Evolutionary conservation across 2,113 vertebrate genomes (phyloP), one percentile per base, ranked within the genome.

Genomic region (Notiomystis cincta): DNA sequence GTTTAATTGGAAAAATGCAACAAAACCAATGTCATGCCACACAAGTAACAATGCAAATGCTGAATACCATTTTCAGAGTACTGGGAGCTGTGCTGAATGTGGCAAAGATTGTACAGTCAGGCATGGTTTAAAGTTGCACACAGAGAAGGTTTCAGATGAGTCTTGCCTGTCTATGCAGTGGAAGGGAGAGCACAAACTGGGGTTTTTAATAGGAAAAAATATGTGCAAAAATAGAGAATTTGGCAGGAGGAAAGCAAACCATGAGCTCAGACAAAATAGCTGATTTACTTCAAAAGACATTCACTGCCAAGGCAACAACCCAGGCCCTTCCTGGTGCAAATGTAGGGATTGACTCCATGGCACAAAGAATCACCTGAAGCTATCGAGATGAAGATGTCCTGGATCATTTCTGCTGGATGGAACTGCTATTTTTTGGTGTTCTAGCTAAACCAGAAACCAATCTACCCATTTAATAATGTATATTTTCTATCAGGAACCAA

Each of bases 1-100:
- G 80, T 83, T 97, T 85, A 82, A 42, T 47, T 70, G 72, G 57
- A 81, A 83, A 96, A 97, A 91, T 42, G 82, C 60, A 90, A 7
- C 8, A 44, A 62, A 87, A 72, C 20, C 89, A 97, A 71, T 27
- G 65, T 2, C 7, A 45, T 40, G 50, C 4, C 71, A 76, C 48
- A 67, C 11, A 71, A 71, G 30, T 28, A 64, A 78, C 42, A 67
- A 37, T 20, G 38, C 33, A 85, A 73, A 71, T 0, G 4, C 21
- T 62, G 31, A 66, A 48, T 9, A 6, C 21, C 28, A 31, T 60
- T 88, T 85, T 51, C 81, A 51, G 66, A 37, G 18, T 24, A 27
- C 7, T 4, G 5, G 21, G 37, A 30, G 31, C 28, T 33, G 31
- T 44, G 67, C 11, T 91, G 50, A 57, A 66, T 40, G 25, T 58